Evolutionary conservation across 2,797 vertebrate genomes (phyloP).

Genomic region (Psittacula echo): DNA sequence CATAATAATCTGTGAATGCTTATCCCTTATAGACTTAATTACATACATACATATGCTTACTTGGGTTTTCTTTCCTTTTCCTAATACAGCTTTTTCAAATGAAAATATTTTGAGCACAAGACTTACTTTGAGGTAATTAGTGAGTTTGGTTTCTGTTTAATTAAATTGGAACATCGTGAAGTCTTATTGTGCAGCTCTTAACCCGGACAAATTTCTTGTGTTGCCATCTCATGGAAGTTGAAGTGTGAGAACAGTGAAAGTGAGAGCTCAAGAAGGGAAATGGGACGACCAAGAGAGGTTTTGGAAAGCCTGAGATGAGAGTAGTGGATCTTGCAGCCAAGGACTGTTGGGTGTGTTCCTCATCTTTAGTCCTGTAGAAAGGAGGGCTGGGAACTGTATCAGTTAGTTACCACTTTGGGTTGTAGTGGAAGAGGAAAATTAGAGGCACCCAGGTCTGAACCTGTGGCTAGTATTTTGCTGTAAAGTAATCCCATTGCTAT

Average conservation of each 20-base stretch:
- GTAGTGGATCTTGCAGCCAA: accelerated
- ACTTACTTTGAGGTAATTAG: not conserved
- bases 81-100: not conserved
- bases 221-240: not conserved
- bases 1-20: conserved; percentile 26
- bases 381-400: not conserved
- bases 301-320: not conserved
- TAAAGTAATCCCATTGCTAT: not conserved
- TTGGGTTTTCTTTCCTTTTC: not conserved
- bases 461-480: not conserved
- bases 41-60: not conserved
- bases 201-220: not conserved
- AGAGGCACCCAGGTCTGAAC: not conserved
- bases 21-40: conserved; percentile 34
- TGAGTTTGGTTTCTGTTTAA: not conserved
- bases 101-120: not conserved
- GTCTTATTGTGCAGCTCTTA: not conserved
- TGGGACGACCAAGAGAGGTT: not conserved
- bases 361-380: not conserved
- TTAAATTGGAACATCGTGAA: not conserved
- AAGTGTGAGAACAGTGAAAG: not conserved
- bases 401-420: accelerated
- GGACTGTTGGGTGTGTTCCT: not conserved
- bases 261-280: not conserved
- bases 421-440: not conserved